These are phyloP conservation scores for Casuarius casuarius DNA, from an alignment of 2,113 vertebrate species.

Conservation along the genomic window DNA sequence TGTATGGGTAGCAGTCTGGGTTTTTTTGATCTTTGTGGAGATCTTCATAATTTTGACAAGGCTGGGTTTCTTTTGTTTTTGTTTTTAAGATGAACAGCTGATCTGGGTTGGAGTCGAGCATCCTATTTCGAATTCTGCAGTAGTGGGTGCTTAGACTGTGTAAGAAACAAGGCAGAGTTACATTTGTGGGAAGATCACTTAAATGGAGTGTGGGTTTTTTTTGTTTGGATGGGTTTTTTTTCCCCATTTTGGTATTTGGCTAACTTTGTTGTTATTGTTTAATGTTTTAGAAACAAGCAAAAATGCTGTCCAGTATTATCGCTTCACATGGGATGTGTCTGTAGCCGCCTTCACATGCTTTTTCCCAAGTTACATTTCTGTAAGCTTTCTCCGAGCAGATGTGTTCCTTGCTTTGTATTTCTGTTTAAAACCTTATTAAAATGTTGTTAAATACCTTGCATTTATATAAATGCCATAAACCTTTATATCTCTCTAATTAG, in stretches of 20 bases:
- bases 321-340: background rate
- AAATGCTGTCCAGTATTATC: background rate
- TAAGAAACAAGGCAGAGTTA: background rate
- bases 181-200: background rate
- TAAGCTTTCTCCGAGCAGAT: background rate
- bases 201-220: fast-evolving
- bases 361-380: background rate
- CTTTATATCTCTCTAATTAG: slow-evolving; percentile 77
- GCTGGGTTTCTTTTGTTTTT: background rate
- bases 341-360: background rate
- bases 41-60: background rate
- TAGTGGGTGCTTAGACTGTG: background rate
- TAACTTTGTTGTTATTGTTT: background rate
- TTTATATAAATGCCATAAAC: background rate
- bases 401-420: background rate
- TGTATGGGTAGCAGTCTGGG: background rate
- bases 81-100: background rate
- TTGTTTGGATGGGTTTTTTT: background rate
- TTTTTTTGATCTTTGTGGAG: background rate
- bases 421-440: background rate
- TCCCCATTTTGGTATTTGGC: background rate
- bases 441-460: background rate
- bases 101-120: background rate
- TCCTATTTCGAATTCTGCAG: background rate
- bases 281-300: background rate